Evolutionary conservation across 1,140 invertebrate genomes (phyloP), one percentile per base, ranked within the genome.

Genomic region (Pseudobourletiella spinata): DNA sequence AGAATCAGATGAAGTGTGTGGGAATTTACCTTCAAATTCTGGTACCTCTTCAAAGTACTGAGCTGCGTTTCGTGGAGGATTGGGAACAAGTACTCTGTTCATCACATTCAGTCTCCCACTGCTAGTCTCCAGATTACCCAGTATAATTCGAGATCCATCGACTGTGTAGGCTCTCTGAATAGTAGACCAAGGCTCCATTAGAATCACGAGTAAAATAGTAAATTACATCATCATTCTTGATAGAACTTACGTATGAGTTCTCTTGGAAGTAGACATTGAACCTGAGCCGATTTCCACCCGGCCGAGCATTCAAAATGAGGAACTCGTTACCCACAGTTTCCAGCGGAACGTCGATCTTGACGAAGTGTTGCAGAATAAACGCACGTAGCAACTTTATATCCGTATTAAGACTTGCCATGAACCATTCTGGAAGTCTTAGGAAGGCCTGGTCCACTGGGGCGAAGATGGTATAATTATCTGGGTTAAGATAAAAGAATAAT

Each of bases 401-500:
- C 4, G 48, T 42, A 0, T 57, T 25, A 1, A 70, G 52, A 29
- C 44, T 59, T 18, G 61, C 63, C 39, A 61, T 29, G 29, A 68
- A 68, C 59, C 63, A 65, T 3, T 26, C 24, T 3, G 68, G 68
- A 11, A 70, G 42, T 15, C 25, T 4, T 39, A 61, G 29, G 43
- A 70, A 70, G 3, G 65, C 56, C 18, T 43, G 56, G 43, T 70
- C 68, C n/a, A 58, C 61, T 2, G 68, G 68, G 11, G 57, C 63
- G 35, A 70, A 68, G 14, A 70, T 56, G 1, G 68, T 70, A 62
- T 65, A 70, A 30, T 63, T 65, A 20, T 25, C 68, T 70, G 30
- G 8, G n/a, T 11, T 39, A 39, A 39, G n/a, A n/a, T 39, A 11
- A n/a, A 39, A 39, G 32, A 39, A 39, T 11, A 39, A 39, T 39